Percentiles rank a stretch among this genome's conserved stretches.
These are phyloP conservation scores for Rotaria socialis DNA, from an alignment of 2,888 invertebrate genomes.

Conservation along the genomic window DNA sequence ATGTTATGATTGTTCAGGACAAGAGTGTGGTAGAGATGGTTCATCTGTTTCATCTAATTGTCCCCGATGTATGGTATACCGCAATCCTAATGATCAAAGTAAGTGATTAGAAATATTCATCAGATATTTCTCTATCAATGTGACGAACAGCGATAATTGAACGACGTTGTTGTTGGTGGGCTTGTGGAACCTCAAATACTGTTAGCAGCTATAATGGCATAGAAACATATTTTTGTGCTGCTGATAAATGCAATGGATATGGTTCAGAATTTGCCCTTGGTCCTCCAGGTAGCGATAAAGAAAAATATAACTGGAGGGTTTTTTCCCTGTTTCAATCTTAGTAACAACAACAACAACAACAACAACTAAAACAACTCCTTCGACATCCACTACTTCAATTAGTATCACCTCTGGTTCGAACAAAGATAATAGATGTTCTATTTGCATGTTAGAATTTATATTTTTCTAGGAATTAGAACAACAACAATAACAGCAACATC, in stretches of 20 bases:
- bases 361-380: neutral
- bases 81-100: constrained; percentile 14
- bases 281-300: neutral
- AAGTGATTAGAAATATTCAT: neutral
- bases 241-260: neutral
- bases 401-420: neutral
- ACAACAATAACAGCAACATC: neutral
- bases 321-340: neutral
- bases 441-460: neutral
- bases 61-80: neutral
- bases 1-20: constrained; percentile 2
- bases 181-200: neutral
- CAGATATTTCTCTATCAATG: neutral
- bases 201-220: neutral
- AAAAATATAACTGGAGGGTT: too few species aligned
- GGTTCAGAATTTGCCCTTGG: neutral
- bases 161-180: constrained; percentile 11
- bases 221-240: neutral
- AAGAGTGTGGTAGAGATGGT: neutral
- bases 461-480: neutral
- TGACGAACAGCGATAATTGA: neutral
- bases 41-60: neutral
- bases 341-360: constrained; percentile 8
- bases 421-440: neutral
- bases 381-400: neutral